Evolutionary conservation across 2,797 vertebrate genomes (phyloP), one percentile per base, ranked within the genome.

Genomic region (Aphelocoma californica): DNA sequence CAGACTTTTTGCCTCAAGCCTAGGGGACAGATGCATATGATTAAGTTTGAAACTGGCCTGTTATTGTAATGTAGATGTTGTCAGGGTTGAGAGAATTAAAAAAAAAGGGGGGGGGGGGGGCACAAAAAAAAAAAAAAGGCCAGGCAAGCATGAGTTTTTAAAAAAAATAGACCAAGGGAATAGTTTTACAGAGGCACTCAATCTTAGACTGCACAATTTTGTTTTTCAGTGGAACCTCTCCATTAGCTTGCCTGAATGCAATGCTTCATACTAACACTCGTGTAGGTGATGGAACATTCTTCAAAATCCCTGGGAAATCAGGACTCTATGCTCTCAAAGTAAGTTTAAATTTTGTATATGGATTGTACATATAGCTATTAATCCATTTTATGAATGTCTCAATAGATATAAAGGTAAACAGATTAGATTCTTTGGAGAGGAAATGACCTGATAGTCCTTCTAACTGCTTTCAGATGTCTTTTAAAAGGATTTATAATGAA

Each of bases 1-100:
- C 96, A 97, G 97, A 97, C 96, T 96, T 98, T 97, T 97, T 97
- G 97, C 97, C 97, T 97, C 83, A 89, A 98, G 97, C 97, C 93
- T 97, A 94, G 92, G 92, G 98, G 97, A 98, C 98, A 98, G 97
- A 98, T 98, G 98, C 97, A 98, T 98, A 97, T 98, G 97, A 98
- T 98, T 98, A 98, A 98, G 97, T 98, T 98, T 97, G 85, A 97
- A 98, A 97, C 97, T 96, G 96, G 96, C 96, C 96, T 96, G 97
- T 98, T 98, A 98, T 98, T 98, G 98, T 98, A 98, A 98, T 98
- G 98, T 98, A 98, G 98, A 98, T 98, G 97, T 98, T 98, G 98
- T 98, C 95, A 92, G 96, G 95, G 94, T 97, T 97, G 95, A 97
- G 95, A 97, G 96, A 97, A 97, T 97, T 97, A 47, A 97, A 97